phyloP scores from a whole-genome alignment of 1,140 invertebrate species.

The Aphaenogaster floridana region DNA sequence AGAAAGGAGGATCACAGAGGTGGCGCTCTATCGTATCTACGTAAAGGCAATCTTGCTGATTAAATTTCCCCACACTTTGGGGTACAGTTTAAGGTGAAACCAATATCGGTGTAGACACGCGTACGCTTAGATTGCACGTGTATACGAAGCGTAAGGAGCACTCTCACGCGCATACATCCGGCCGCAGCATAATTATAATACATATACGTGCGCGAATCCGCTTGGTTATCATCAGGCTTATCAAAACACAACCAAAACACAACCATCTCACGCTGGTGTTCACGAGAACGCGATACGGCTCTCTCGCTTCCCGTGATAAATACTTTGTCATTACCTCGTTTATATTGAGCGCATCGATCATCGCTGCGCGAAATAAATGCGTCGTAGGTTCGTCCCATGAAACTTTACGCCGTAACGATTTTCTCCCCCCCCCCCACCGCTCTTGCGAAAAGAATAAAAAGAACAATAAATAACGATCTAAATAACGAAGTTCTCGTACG shows the following conservation, averaged over 20 bases:
- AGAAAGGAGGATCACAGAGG: slow-evolving; percentile 32
- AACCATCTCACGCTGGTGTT: background rate
- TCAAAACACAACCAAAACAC: slow-evolving; percentile 54
- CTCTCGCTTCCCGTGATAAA: slow-evolving; percentile 32
- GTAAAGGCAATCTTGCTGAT: slow-evolving; percentile 38
- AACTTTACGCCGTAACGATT: slow-evolving; percentile 46
- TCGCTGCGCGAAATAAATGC: slow-evolving; percentile 47
- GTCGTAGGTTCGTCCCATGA: slow-evolving; percentile 2
- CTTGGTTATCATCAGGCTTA: slow-evolving; percentile 56
- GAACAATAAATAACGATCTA: slow-evolving; percentile 62
- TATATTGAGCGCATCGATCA: slow-evolving; percentile 51
- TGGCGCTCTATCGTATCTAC: slow-evolving; percentile 8
- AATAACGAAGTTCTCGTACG: slow-evolving; percentile 55
- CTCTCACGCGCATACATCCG: background rate
- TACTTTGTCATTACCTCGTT: slow-evolving; percentile 60
- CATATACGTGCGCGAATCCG: slow-evolving; percentile 37
- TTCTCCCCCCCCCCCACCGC: background rate
- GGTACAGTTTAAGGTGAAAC: slow-evolving; percentile 48
- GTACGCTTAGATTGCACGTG: background rate
- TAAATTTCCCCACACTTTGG: slow-evolving; percentile 55
- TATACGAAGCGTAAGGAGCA: slow-evolving; percentile 13
- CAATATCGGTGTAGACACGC: slow-evolving; percentile 39
- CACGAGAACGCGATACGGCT: background rate
- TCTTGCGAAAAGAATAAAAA: slow-evolving; percentile 36
- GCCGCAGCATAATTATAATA: slow-evolving; percentile 40